These are phyloP conservation scores for Rutilus rutilus DNA, from an alignment of 2,113 vertebrate genomes.

Conservation along the genomic window DNA sequence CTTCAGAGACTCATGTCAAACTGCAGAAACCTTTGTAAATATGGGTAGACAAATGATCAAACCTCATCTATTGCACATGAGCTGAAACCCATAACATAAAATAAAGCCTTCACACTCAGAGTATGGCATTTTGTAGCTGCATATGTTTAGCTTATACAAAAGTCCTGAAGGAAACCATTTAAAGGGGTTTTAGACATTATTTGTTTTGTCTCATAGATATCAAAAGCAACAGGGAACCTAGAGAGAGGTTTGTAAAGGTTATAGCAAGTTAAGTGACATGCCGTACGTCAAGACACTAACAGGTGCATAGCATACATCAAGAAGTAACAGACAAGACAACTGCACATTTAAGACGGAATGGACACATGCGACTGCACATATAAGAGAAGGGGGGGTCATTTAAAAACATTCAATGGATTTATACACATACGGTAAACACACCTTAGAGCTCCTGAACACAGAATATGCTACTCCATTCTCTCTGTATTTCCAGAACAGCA, in stretches of 20 bases:
- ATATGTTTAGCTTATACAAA: conserved; percentile 32
- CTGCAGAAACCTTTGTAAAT: neutral
- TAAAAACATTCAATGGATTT: neutral
- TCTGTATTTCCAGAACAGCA: conserved; percentile 2
- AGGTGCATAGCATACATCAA: conserved; percentile 57
- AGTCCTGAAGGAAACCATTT: conserved; percentile 16
- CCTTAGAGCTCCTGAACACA: neutral
- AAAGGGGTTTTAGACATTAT: conserved; percentile 33
- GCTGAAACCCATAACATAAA: neutral
- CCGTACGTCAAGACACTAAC: conserved; percentile 18
- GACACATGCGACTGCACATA: neutral
- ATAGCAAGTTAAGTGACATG: conserved; percentile 41
- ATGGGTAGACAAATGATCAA: neutral
- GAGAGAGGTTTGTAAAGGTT: conserved; percentile 26
- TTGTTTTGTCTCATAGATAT: neutral
- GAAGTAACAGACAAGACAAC: conserved; percentile 41
- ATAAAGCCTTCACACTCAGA: conserved; percentile 8
- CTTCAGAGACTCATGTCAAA: neutral
- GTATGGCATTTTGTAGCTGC: neutral
- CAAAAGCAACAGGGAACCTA: neutral
- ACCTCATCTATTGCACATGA: conserved; percentile 36
- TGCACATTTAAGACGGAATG: conserved; percentile 56
- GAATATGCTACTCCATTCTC: conserved; percentile 9
- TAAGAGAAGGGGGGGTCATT: neutral
- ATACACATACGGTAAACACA: conserved; percentile 25